phyloP scores from a whole-genome alignment of 92 coral and sea anemone genomes.

The Chrysogorgia sp. region DNA sequence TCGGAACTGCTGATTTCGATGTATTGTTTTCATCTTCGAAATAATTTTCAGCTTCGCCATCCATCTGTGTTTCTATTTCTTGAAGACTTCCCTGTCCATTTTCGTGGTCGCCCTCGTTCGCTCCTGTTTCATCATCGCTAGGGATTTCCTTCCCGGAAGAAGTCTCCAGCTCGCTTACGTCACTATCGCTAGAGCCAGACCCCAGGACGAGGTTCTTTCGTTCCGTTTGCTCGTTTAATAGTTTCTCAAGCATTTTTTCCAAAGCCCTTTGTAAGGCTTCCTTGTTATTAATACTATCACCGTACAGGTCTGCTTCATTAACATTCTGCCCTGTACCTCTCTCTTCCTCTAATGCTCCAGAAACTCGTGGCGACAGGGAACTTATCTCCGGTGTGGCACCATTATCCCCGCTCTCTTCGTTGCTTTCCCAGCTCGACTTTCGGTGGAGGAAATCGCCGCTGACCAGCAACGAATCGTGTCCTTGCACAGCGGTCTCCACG shows the following conservation, averaged over 20 bases:
- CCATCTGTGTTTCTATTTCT: not conserved
- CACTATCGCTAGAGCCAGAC: conserved; percentile 33
- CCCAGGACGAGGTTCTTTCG: not conserved
- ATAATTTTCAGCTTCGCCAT: not conserved
- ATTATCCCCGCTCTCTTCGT: not conserved
- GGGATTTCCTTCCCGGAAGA: not conserved
- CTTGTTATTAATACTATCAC: not conserved
- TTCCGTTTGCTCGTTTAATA: not conserved
- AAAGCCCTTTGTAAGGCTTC: conserved; percentile 14
- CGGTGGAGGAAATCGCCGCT: conserved; percentile 13
- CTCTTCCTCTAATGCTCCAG: not conserved
- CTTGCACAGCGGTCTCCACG: conserved; percentile 40
- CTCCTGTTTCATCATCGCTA: conserved; percentile 3
- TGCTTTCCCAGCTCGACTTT: conserved; percentile 26
- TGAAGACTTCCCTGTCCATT: not conserved
- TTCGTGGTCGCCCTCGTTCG: not conserved
- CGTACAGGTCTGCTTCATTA: not conserved
- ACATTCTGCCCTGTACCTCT: not conserved
- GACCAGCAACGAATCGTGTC: conserved; percentile 23
- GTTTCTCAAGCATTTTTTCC: not conserved
- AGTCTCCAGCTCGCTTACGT: conserved; percentile 20
- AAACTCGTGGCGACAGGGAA: not conserved
- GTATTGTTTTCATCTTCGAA: not conserved
- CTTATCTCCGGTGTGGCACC: not conserved
- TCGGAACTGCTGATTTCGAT: not conserved